phyloP scores from a whole-genome alignment of 2,888 invertebrate genomes.

The Crepidodera aurea region DNA sequence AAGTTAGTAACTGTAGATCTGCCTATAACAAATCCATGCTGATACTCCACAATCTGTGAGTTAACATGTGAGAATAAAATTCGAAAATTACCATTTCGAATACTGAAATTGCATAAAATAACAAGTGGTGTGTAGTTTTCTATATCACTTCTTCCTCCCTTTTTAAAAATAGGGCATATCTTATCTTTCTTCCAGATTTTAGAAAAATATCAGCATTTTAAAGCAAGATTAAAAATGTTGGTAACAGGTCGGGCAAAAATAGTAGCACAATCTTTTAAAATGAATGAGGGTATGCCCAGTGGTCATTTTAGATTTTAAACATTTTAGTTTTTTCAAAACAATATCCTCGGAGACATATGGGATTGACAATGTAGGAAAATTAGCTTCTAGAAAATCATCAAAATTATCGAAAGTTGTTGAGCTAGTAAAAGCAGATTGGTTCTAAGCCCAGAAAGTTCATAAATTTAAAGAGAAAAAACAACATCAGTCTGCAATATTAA shows the following conservation, averaged over 20 bases:
- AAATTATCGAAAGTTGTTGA: not conserved
- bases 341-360: too few species aligned
- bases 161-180: conserved; percentile 8
- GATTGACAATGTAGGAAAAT: not conserved
- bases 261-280: not conserved
- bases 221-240: conserved; percentile 21
- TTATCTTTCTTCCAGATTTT: not conserved
- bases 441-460: not conserved
- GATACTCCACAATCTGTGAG: too few species aligned
- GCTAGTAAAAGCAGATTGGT: not conserved
- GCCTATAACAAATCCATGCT: too few species aligned
- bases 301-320: not conserved
- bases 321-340: not conserved
- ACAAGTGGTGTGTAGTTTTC: not conserved
- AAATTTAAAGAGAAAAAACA: not conserved
- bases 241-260: conserved; percentile 19
- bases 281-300: not conserved
- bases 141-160: conserved; percentile 16
- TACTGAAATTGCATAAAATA: conserved; percentile 9
- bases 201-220: conserved; percentile 1
- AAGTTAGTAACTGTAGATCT: too few species aligned
- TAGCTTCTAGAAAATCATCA: not conserved
- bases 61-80: not conserved
- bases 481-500: too few species aligned
- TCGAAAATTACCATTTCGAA: not conserved